phyloP scores from a whole-genome alignment of 2,888 invertebrate genomes.

The Torymus tubicola region DNA sequence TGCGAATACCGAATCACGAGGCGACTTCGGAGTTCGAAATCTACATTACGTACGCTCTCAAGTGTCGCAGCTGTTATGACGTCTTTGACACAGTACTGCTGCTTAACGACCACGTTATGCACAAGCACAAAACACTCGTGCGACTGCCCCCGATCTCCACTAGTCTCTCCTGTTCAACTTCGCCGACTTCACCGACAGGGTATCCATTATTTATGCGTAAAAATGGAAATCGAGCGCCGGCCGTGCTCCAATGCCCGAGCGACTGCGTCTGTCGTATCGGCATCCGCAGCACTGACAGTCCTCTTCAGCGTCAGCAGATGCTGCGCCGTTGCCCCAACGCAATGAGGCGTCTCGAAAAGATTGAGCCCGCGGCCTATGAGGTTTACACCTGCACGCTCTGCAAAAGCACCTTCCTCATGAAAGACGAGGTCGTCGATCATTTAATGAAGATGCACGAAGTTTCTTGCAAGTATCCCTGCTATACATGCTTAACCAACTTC shows the following conservation, averaged over 20 bases:
- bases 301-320: conserved; percentile 52
- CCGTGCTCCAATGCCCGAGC: conserved; percentile 53
- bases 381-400: conserved; percentile 57
- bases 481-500: conserved; percentile 52
- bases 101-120: conserved; percentile 57
- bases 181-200: background rate
- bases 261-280: conserved; percentile 57
- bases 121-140: conserved; percentile 52
- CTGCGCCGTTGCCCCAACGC: conserved; percentile 54
- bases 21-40: conserved; percentile 50
- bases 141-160: conserved; percentile 12
- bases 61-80: conserved; percentile 56
- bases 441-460: conserved; percentile 58
- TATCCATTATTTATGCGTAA: conserved; percentile 3
- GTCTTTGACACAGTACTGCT: conserved; percentile 43
- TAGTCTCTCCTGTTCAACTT: background rate
- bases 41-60: conserved; percentile 50
- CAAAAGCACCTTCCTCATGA: conserved; percentile 57
- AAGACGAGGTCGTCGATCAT: conserved; percentile 56
- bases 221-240: conserved; percentile 21
- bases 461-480: conserved; percentile 56
- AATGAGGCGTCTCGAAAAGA: conserved; percentile 54
- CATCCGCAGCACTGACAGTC: conserved; percentile 42
- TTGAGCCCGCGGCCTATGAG: conserved; percentile 56
- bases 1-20: conserved; percentile 42